These are phyloP conservation scores for Buphagus erythrorhynchus DNA, from an alignment of 2,797 vertebrate species.

Conservation along the genomic window DNA sequence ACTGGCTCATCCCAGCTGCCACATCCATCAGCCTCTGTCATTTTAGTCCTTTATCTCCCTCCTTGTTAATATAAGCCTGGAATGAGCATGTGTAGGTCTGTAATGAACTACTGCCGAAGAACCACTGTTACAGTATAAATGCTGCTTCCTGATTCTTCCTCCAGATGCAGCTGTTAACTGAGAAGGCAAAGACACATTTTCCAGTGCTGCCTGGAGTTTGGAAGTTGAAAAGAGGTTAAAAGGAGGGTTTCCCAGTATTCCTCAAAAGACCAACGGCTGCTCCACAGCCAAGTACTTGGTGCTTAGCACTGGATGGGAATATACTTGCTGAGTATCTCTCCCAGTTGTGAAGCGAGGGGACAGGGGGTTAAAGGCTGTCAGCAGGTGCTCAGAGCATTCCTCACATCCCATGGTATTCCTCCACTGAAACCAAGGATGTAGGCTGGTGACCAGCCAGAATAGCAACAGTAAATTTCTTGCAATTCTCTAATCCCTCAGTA, in stretches of 20 bases:
- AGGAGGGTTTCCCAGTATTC: not conserved
- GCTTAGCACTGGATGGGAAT: not conserved
- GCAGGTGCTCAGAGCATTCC: not conserved
- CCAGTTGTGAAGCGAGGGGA: not conserved
- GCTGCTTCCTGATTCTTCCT: not conserved
- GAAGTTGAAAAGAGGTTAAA: not conserved
- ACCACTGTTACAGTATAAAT: not conserved
- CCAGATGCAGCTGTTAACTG: not conserved
- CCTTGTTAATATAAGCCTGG: constrained; percentile 26
- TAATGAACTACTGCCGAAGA: not conserved
- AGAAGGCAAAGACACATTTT: not conserved
- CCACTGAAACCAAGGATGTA: not conserved
- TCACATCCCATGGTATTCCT: not conserved
- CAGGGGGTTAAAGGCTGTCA: not conserved
- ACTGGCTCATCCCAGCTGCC: constrained; percentile 60
- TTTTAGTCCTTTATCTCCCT: constrained; percentile 30
- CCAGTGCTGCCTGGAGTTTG: not conserved
- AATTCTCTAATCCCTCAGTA: not conserved
- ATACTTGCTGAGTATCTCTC: not conserved
- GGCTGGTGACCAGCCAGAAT: not conserved
- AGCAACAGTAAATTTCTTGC: not conserved
- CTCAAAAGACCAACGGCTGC: not conserved
- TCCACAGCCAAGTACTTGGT: not conserved
- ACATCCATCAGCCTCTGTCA: constrained; percentile 51
- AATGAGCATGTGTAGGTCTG: constrained; percentile 7